phyloP scores from a whole-genome alignment of 2,797 vertebrate species.

The Heterohyrax brucei region DNA sequence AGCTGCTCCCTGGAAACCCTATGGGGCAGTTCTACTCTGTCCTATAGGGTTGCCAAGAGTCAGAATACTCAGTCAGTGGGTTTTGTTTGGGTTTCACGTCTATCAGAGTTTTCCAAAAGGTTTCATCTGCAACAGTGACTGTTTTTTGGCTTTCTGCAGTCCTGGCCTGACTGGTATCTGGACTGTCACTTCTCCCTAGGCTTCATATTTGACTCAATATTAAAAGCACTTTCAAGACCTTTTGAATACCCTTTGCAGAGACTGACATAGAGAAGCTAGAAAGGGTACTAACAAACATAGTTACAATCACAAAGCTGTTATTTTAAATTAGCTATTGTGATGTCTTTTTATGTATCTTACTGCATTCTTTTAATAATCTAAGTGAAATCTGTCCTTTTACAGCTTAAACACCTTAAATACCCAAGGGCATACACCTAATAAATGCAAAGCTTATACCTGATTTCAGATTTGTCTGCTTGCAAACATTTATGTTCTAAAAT shows the following conservation, averaged over 20 bases:
- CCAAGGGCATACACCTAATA: neutral
- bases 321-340: neutral
- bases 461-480: neutral
- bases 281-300: constrained; percentile 8
- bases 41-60: no score
- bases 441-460: constrained; percentile 36
- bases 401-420: constrained; percentile 29
- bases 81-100: neutral
- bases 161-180: neutral
- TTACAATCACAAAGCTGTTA: constrained; percentile 19
- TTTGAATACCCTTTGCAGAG: neutral
- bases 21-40: no score
- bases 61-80: no score
- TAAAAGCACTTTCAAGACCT: constrained; percentile 3
- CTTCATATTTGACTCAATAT: neutral
- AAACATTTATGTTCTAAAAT: constrained; percentile 32
- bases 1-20: no score
- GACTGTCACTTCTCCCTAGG: neutral
- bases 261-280: constrained; percentile 14
- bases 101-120: neutral
- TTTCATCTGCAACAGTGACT: neutral
- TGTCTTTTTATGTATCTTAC: neutral
- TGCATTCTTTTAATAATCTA: constrained; percentile 27
- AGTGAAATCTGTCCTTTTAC: constrained; percentile 35
- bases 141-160: neutral